phyloP scores from a whole-genome alignment of 2,113 vertebrate genomes.

The Plestiodon gilberti region DNA sequence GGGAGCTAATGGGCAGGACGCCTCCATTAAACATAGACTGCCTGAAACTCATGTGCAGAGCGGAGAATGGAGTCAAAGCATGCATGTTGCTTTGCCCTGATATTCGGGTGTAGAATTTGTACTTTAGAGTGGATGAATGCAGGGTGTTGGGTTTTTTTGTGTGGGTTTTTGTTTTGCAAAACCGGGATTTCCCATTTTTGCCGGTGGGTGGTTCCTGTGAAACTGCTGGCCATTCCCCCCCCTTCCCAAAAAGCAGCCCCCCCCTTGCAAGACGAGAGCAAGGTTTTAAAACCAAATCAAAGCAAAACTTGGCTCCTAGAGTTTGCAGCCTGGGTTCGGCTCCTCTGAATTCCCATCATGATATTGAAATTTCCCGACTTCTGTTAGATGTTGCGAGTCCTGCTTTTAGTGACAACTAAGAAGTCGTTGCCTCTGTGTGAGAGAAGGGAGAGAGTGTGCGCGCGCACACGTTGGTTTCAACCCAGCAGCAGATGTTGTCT shows the following conservation, averaged over 20 bases:
- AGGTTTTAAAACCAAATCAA: too few species aligned
- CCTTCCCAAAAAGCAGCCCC: too few species aligned
- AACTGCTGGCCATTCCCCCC: neutral
- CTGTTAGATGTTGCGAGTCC: neutral
- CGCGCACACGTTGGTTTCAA: neutral
- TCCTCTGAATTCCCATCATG: neutral
- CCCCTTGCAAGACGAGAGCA: too few species aligned
- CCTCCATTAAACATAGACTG: constrained; percentile 23
- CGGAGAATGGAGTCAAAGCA: neutral
- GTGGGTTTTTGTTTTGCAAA: neutral
- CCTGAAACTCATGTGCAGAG: neutral
- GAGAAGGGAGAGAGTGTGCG: neutral
- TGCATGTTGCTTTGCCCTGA: neutral
- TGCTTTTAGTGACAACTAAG: neutral
- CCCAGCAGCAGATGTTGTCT: constrained; percentile 57
- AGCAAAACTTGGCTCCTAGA: too few species aligned
- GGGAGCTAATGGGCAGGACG: constrained; percentile 37
- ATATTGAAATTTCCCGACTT: neutral
- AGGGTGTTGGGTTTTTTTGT: neutral
- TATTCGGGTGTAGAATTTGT: neutral
- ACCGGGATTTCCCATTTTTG: neutral
- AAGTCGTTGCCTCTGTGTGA: neutral
- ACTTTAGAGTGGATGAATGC: too few species aligned
- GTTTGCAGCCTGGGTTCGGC: neutral
- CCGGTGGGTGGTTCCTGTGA: neutral